Evolutionary conservation across 92 coral and sea anemone species (phyloP), one percentile per base, ranked within the genome.

Genomic region (Metridium senile): DNA sequence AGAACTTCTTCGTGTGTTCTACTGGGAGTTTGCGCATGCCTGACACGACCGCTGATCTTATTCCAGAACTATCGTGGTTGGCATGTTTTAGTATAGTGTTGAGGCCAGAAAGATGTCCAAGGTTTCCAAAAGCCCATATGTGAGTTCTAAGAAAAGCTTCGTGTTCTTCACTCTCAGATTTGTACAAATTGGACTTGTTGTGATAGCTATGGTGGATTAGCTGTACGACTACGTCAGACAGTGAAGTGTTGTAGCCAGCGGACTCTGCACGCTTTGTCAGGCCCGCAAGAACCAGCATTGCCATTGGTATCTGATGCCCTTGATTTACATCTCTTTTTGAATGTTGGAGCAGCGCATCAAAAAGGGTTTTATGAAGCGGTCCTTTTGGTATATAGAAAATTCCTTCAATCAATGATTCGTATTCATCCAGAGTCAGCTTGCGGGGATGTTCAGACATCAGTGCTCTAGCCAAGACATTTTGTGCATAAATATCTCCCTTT

Each of bases 61-160:
- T 89, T 32, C 90, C 96, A 45, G 99, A 95, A 82, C 88, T 92
- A 65, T 95, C 99, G 73, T 95, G 96, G 74, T 95, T 85, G 33
- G 81, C 66, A 58, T 95, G 99, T 47, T 77, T 71, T 7, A 93
- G 82, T 83, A 95, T 85, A 2, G 90, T 77, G 13, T 86, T 81
- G 58, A 95, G 83, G n/a, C 96, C 94, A 27, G 96, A 89, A 20
- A 71, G 75, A 61, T 95, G 99, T 18, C 99, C 99, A 28, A 95
- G 89, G 84, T 95, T 95, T n/a, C 99, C 97, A 54, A 92, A 92
- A 34, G 99, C 99, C 97, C 97, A 95, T 66, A 95, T 80, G 72
- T 95, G 99, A 74, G 85, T 86, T 67, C 99, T 74, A 23, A 95
- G 83, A 73, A 85, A 88, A 18, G 85, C 33, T 62, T 89, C 97